phyloP scores from a whole-genome alignment of 2,113 vertebrate species.

The Vimba vimba region DNA sequence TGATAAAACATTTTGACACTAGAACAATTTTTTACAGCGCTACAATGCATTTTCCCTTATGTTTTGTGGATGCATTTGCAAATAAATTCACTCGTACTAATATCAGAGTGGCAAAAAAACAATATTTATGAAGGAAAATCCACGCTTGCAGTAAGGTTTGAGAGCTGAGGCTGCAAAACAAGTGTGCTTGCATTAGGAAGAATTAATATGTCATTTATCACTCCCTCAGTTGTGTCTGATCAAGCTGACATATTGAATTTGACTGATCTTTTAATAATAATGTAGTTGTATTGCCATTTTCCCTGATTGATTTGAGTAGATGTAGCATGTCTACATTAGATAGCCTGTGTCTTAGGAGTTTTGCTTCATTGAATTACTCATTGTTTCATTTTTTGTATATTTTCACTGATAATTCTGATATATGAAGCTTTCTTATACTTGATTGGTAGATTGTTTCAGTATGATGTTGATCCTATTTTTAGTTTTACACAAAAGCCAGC shows the following conservation, averaged over 20 bases:
- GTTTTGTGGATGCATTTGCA: neutral
- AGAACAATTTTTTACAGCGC: neutral
- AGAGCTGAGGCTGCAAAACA: neutral
- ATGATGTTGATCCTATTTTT: neutral
- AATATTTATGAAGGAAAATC: neutral
- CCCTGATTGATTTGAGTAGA: neutral
- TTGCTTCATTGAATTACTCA: too few relatives aligned
- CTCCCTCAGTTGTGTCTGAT: neutral
- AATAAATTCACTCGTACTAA: neutral
- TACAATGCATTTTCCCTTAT: neutral
- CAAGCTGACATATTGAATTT: neutral
- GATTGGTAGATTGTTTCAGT: neutral
- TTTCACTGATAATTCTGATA: neutral
- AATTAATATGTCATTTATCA: neutral
- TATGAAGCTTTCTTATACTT: neutral
- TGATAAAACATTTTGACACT: neutral
- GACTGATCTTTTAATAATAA: neutral
- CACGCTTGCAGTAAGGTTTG: neutral
- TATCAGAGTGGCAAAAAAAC: neutral
- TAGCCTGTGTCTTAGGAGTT: neutral
- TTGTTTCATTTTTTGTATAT: too few relatives aligned
- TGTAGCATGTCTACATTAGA: neutral
- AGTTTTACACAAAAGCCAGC: slow-evolving; percentile 5
- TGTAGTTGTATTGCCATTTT: neutral
- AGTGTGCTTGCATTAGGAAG: neutral